These are phyloP conservation scores for Botia almorhae DNA, from an alignment of 2,797 vertebrate species.

Conservation along the genomic window DNA sequence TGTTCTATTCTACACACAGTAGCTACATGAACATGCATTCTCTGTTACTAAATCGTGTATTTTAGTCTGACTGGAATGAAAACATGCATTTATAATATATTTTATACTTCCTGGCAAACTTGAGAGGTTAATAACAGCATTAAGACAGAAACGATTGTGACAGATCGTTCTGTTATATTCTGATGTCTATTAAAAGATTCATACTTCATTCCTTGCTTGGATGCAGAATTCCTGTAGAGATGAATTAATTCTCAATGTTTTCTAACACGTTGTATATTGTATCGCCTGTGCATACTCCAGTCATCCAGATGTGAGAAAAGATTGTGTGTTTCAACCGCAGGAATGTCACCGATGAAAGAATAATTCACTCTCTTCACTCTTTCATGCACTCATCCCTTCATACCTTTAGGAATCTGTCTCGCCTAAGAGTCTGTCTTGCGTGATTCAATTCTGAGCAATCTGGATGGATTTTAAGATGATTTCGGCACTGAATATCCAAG, in stretches of 20 bases:
- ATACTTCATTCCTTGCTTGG: not conserved
- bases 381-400: not conserved
- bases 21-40: too few relatives aligned
- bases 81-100: not conserved
- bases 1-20: not conserved
- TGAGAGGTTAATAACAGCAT: not conserved
- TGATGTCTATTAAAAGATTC: not conserved
- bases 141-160: not conserved
- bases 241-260: not conserved
- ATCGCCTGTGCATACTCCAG: not conserved
- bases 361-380: constrained; percentile 8
- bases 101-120: not conserved
- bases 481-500: constrained; percentile 15
- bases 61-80: too few relatives aligned
- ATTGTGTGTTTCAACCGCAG: not conserved
- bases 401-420: constrained; percentile 25
- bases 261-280: not conserved
- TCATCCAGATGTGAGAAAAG: not conserved
- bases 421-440: constrained; percentile 10
- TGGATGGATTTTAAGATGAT: constrained; percentile 33
- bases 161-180: not conserved
- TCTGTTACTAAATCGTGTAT: too few relatives aligned
- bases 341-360: constrained; percentile 1
- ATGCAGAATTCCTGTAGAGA: not conserved
- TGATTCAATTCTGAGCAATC: constrained; percentile 41